Percentiles rank a stretch among this genome's conserved stretches.
Conservation (phyloP, 2,113 vertebrate genomes). For the Glaucomys volans region DNA sequence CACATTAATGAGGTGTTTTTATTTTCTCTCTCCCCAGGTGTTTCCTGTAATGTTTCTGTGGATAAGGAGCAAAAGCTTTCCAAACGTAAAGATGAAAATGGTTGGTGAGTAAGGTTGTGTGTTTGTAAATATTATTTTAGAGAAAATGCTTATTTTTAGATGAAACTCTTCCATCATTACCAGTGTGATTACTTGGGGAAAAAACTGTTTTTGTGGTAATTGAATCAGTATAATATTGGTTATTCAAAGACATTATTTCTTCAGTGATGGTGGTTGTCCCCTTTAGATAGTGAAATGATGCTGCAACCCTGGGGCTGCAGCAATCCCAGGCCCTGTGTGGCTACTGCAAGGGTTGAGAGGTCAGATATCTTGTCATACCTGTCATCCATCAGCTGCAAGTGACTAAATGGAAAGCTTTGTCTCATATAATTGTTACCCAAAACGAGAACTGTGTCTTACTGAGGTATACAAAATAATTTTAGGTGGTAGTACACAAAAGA, state of each 20-base stretch:
- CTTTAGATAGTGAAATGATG: not conserved
- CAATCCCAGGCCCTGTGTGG: not conserved
- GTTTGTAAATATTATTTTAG: not conserved
- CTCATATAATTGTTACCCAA: not conserved
- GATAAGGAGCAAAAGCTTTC: conserved; percentile 84
- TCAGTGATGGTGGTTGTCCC: not conserved
- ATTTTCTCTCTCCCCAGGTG: conserved; percentile 73
- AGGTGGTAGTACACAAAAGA: too few relatives aligned
- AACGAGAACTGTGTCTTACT: not conserved
- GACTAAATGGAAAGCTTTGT: not conserved
- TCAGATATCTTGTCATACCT: not conserved
- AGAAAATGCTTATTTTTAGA: not conserved
- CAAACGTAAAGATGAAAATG: conserved; percentile 81
- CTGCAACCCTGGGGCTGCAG: not conserved
- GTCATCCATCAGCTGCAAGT: not conserved
- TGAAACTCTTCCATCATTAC: not conserved
- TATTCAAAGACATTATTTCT: not conserved
- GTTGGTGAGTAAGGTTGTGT: conserved; percentile 84
- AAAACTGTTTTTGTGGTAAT: not conserved
- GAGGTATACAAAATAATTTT: not conserved
- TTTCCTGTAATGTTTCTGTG: conserved; percentile 81
- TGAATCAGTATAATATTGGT: not conserved
- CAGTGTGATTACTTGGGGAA: not conserved
- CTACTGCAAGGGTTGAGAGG: rapidly evolving
- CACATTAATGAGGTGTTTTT: not conserved